These are phyloP conservation scores for Actinia equina DNA, from an alignment of 64 coral and sea anemone genomes.

Conservation along the genomic window DNA sequence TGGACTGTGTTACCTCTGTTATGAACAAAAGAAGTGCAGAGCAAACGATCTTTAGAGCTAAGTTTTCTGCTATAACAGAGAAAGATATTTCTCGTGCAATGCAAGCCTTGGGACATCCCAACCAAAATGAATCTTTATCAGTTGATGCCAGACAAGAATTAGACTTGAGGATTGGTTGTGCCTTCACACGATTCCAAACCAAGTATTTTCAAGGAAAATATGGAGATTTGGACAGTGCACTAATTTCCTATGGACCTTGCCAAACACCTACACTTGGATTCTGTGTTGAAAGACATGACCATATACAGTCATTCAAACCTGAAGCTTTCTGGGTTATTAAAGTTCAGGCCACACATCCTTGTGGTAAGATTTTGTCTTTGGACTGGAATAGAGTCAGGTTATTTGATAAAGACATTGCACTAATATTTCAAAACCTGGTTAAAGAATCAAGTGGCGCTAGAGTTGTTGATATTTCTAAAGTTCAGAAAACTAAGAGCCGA, in stretches of 20 bases:
- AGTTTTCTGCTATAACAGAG: conserved; percentile 98
- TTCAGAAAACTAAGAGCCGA: conserved; percentile 85
- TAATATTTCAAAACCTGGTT: conserved; percentile 74
- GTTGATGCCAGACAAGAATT: conserved; percentile 97
- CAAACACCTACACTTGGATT: conserved; percentile 99
- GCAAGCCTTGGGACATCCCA: conserved; percentile 70
- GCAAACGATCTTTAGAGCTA: conserved; percentile 87
- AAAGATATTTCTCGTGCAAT: conserved; percentile 84
- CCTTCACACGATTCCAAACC: conserved; percentile 97
- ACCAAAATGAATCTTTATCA: conserved; percentile 80
- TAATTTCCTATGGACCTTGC: conserved; percentile 98
- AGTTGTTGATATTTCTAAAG: conserved; percentile 79
- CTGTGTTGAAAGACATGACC: conserved; percentile 94
- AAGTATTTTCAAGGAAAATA: conserved; percentile 99
- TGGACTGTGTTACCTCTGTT: conserved; percentile 73
- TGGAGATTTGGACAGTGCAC: conserved; percentile 91
- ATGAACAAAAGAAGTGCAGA: conserved; percentile 69
- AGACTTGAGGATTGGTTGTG: conserved; percentile 94
- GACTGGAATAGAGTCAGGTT: conserved; percentile 91
- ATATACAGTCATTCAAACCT: conserved; percentile 94
- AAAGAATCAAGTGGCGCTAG: conserved; percentile 58
- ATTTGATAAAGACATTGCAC: conserved; percentile 93
- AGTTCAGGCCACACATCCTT: conserved; percentile 56
- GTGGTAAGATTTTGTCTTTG: conserved; percentile 49
- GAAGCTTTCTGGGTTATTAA: conserved; percentile 93